Conservation (phyloP, 2,797 vertebrate genomes). For the Scyliorhinus canicula region DNA sequence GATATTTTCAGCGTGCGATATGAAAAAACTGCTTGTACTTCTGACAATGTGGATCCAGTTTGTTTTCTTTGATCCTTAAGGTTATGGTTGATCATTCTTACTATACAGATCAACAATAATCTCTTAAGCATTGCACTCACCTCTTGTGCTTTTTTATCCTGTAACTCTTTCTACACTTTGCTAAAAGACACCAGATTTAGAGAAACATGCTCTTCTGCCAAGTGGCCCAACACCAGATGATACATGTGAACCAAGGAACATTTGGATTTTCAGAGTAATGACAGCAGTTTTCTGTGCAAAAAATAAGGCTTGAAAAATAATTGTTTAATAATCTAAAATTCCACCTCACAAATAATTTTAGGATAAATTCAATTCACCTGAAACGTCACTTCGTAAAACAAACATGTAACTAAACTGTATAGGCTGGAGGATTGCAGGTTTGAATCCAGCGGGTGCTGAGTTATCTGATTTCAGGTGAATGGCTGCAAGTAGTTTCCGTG, state of each 20-base stretch:
- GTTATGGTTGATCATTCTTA: not conserved
- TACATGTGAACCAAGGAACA: not conserved
- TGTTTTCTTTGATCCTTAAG: not conserved
- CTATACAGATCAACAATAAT: not conserved
- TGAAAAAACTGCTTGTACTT: not conserved
- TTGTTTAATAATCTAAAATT: not conserved
- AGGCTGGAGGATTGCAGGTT: not conserved
- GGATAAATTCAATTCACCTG: not conserved
- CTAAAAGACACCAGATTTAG: slow-evolving; percentile 6
- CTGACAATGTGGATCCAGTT: not conserved
- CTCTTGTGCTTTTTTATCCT: not conserved
- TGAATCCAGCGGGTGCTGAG: not conserved
- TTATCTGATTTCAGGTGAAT: not conserved
- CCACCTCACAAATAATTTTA: slow-evolving; percentile 3
- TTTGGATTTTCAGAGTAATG: not conserved
- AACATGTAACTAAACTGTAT: not conserved
- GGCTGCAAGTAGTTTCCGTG: not conserved
- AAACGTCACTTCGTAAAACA: not conserved
- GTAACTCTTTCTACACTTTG: not conserved
- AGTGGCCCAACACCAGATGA: slow-evolving; percentile 15
- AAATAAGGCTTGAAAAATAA: not conserved
- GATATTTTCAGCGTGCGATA: not conserved
- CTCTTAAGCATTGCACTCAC: not conserved
- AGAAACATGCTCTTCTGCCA: not conserved
- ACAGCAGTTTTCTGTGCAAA: not conserved